Base-by-base conservation (phyloP, 2,113 vertebrate genomes). In the Tonatia bakeri region DNA sequence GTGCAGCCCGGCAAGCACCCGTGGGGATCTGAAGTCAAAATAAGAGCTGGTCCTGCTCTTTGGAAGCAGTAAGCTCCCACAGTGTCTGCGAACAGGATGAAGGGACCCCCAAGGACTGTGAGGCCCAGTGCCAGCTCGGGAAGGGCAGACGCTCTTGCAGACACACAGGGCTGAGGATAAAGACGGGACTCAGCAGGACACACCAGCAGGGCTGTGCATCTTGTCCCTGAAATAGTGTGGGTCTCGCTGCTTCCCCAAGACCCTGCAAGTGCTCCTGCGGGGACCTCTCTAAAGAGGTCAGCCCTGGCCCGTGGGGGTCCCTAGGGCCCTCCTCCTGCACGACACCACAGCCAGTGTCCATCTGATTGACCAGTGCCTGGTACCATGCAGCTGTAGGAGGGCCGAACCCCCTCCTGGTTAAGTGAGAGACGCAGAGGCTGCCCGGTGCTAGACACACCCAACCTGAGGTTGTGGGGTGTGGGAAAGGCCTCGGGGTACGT, bases 91-190 rank as follows among this genome's bases (percentile, higher is more conserved):
- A 5, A n/a, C 43, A 15, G 15, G 28, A 3, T 43, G 28, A n/a
- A 0, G 1, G 50, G 33, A 12, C 43, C 76, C 43, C 33, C 59
- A 33, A 5, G 77, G 28, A 31, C 13, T 0, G 0, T 2, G 20
- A 75, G 36, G 77, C 15, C 19, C n/a, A 36, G 20, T 1, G 5
- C n/a, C 28, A 31, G 36, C 15, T 26, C 17, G 15, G 0, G 9
- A 8, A 28, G 16, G 81, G 14, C 56, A 22, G 59, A 12, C 1
- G 1, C 0, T 15, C 50, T 56, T 40, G 28, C 17, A 28, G 52
- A 10, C 61, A 40, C 22, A n/a, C 5, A 0, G 59, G 17, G 64
- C 65, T 26, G 65, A 81, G 28, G 28, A 24, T 1, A 1, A 67
- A 61, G 33, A 15, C 4, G 0, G 24, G 14, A 54, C 54, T 73